A percentile compares a stretch with the other conserved stretches of the same genome.
Conservation (phyloP, 2,888 invertebrate species). For the Mesochorus sp. region DNA sequence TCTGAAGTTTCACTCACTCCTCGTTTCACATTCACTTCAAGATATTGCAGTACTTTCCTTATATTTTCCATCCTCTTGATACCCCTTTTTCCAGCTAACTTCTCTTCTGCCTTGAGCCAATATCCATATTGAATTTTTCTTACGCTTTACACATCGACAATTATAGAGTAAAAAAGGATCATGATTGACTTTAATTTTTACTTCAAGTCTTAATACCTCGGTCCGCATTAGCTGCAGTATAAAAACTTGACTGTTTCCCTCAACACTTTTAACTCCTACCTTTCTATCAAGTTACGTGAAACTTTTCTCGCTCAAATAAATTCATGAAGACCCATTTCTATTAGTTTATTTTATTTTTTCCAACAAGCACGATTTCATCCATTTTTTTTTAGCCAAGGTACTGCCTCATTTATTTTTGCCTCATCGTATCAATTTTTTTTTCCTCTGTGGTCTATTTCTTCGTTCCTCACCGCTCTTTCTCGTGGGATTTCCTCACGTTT, state of each 20-base stretch:
- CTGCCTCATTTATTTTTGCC: slow-evolving; percentile 47
- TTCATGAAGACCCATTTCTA: neutral
- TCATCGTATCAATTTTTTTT: slow-evolving; percentile 1
- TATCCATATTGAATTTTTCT: too few species aligned
- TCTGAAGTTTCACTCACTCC: too few species aligned
- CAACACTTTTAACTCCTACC: neutral
- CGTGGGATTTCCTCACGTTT: slow-evolving; percentile 55
- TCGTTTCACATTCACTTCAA: too few species aligned
- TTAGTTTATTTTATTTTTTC: slow-evolving; percentile 5
- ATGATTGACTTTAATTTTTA: neutral
- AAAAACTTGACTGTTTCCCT: neutral
- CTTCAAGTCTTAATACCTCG: neutral
- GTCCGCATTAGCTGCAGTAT: neutral
- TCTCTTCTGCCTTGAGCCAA: too few species aligned
- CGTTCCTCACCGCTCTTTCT: neutral
- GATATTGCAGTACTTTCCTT: too few species aligned
- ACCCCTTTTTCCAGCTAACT: too few species aligned
- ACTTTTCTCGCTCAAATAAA: neutral
- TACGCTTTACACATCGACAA: too few species aligned
- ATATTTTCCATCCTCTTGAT: too few species aligned
- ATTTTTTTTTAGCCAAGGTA: slow-evolving; percentile 11
- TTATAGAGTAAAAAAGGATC: too few species aligned
- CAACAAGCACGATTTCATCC: neutral
- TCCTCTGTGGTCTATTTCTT: slow-evolving; percentile 24
- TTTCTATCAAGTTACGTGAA: neutral